A percentile compares a stretch with the other conserved stretches of the same genome.
Conservation (phyloP, 1,140 invertebrate species). For the Ladona fulva region DNA sequence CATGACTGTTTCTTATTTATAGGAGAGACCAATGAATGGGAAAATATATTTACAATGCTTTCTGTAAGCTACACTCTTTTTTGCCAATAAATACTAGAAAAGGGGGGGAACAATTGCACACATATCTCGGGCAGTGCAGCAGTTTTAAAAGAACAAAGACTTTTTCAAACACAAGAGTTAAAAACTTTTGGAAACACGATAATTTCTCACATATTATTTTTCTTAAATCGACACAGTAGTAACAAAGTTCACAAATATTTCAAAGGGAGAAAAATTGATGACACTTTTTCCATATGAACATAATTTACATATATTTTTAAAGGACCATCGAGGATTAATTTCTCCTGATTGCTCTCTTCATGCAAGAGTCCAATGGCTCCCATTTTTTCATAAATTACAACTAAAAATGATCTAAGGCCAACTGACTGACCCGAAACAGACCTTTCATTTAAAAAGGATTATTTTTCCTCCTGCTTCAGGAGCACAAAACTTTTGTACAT, state of each 20-base stretch:
- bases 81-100: slow-evolving; percentile 8
- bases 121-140: neutral
- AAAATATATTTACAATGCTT: slow-evolving; percentile 8
- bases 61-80: neutral
- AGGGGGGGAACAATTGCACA: neutral
- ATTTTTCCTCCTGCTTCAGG: neutral
- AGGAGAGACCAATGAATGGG: slow-evolving; percentile 4
- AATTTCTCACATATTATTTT: neutral
- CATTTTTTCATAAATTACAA: neutral
- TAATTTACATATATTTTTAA: neutral
- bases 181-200: neutral
- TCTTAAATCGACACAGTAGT: neutral
- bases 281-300: neutral
- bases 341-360: neutral
- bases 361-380: neutral
- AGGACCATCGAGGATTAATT: neutral
- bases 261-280: neutral
- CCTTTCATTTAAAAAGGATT: neutral
- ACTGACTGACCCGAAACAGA: neutral
- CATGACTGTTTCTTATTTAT: neutral
- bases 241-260: neutral
- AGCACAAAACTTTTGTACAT: slow-evolving; percentile 1
- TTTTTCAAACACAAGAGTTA: neutral
- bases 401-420: slow-evolving; percentile 6
- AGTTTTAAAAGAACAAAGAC: neutral